Evolutionary conservation across 2,797 vertebrate genomes (phyloP), one percentile per base, ranked within the genome.

Genomic region (Menidia menidia): DNA sequence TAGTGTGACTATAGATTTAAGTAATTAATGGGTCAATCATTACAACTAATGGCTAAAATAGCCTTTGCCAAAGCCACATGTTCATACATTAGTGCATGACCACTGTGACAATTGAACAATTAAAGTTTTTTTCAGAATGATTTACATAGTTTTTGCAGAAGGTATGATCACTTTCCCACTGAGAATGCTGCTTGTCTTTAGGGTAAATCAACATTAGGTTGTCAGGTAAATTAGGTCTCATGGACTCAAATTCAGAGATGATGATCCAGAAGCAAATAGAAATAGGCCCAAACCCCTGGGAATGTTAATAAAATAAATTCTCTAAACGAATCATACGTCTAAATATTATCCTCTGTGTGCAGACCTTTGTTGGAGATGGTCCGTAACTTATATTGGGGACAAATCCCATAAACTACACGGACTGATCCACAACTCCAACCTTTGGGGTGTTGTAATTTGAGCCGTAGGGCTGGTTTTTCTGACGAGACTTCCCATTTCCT

Each of bases 401-500:
- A 39, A 6, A 6, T 39, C 35, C 35, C 35, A 39, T 7, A 39
- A 39, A 39, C 35, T 39, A 39, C 5, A 25, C 43, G 64, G 42
- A 18, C 16, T 43, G 15, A 30, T 4, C 8, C 31, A 55, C 42
- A 43, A 30, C 10, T 33, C 4, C 12, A 18, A 51, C 15, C 8
- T 57, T 7, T 6, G 35, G 18, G 30, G 68, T 13, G 67, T 70
- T 77, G 90, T 78, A 82, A 84, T 58, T 15, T 60, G 83, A 90
- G 66, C 78, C 18, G 0, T 25, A 19, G 61, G 73, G 82, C 41
- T 59, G 70, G 25, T 57, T 83, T 68, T 65, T 47, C 60, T 18
- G 2, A 58, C 71, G 56, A 55, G 62, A 75, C 83, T 31, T 60
- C 78, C 82, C 77, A 67, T 75, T 87, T 84, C 86, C 84, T 78